These are phyloP conservation scores for Cheiracanthium punctorium DNA, from an alignment of 2,888 invertebrate species.

Conservation along the genomic window DNA sequence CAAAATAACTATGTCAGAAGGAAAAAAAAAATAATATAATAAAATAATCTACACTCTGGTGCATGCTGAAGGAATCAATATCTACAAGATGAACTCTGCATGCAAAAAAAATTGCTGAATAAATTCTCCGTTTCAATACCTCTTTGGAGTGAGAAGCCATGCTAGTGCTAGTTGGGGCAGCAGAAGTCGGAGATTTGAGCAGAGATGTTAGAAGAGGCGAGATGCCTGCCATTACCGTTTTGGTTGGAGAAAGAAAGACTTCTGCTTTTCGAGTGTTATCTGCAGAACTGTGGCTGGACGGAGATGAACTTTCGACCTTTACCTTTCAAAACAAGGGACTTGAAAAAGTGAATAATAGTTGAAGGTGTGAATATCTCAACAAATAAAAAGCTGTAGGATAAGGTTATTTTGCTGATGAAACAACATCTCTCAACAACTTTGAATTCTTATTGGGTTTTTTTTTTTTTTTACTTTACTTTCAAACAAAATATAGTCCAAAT, in stretches of 20 bases:
- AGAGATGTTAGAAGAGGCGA: constrained; percentile 87
- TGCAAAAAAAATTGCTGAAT: neutral
- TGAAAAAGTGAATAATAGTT: neutral
- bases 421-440: no score
- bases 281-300: neutral
- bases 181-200: constrained; percentile 83
- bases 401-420: no score
- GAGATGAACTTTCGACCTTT: constrained; percentile 40
- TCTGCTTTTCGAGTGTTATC: constrained; percentile 40
- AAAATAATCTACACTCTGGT: no score
- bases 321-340: constrained; percentile 50
- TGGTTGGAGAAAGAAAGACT: constrained; percentile 58
- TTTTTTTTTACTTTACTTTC: no score
- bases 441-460: no score
- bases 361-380: neutral
- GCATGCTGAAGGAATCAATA: no score
- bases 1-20: no score
- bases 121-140: constrained; percentile 24
- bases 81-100: no score
- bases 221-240: constrained; percentile 74
- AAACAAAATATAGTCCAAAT: no score
- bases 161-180: constrained; percentile 43
- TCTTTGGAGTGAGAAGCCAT: constrained; percentile 51
- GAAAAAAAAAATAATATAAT: no score
- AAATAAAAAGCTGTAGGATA: no score